Evolutionary conservation across 2,888 invertebrate genomes (phyloP), one percentile per base, ranked within the genome.

Genomic region (Spilosoma lubricipeda): DNA sequence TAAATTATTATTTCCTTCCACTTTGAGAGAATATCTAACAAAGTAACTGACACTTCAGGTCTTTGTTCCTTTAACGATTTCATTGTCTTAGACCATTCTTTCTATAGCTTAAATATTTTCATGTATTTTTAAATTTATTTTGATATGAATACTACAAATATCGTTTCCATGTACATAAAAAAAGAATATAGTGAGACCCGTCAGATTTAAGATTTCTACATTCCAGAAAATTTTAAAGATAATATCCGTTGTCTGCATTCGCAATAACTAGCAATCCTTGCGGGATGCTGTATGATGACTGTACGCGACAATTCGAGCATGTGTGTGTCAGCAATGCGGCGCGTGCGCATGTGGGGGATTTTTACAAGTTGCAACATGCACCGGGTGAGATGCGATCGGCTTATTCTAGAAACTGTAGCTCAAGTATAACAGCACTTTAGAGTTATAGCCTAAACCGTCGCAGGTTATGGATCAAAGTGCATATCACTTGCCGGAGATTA

Each of bases 291-390:
- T 27, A 11, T 66, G 59, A 48, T 67, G 70, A 48, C 45, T 65
- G 70, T 72, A 63, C 65, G 67, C 70, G 72, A 72, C 75, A 76
- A 67, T 39, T 36, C 36, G 30, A 4, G 52, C 48, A 72, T 75
- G 77, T 67, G 77, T 67, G 73, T 75, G 78, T 82, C 63, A 76
- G 63, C 64, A 30, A 30, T 64, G 77, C 59, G 33, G 33, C 45
- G 67, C 30, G 70, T 67, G 76, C 79, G 77, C 79, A 83, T 79
- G 85, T 79, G 80, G 79, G 86, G 74, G 67, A 70, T 82, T 77
- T 81, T 78, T 83, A 81, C 86, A 80, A 81, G 75, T 72, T 79
- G 78, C 85, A 79, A 74, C 79, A 77, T 80, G 78, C 79, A 77
- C 63, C 72, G 76, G 76, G 70, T 74, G 72, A 80, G 82, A 82